Percentiles rank a stretch among this genome's conserved stretches.
Evolutionary conservation across 2,113 vertebrate genomes (phyloP).

Genomic region (Myotis brandtii): DNA sequence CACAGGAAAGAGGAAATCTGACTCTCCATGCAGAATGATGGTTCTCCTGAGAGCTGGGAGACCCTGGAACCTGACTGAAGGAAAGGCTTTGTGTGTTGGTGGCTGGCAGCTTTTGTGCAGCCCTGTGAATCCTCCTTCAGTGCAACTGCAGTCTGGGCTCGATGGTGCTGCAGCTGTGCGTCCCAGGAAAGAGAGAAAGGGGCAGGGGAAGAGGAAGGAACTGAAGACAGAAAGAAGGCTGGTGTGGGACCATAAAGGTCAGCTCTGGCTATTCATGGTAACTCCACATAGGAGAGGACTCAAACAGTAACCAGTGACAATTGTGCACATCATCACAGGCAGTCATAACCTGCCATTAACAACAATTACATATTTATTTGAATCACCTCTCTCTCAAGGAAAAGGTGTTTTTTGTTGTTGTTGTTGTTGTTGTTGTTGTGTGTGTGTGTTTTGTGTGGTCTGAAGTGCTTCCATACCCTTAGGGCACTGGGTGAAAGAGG

Average conservation of each 20-base stretch:
- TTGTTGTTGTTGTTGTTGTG: too few relatives aligned
- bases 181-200: neutral
- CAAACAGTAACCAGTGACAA: neutral
- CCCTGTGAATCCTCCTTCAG: neutral
- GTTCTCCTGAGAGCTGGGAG: neutral
- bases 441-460: neutral
- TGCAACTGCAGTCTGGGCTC: neutral
- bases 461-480: neutral
- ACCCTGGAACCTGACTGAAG: neutral
- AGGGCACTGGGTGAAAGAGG: neutral
- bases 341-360: neutral
- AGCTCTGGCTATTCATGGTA: neutral
- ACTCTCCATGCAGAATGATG: neutral
- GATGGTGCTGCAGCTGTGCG: neutral
- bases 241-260: neutral
- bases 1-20: neutral
- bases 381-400: neutral
- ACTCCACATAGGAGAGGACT: conserved; percentile 1
- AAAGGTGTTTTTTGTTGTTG: neutral
- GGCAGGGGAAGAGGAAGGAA: neutral
- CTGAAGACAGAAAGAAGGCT: neutral
- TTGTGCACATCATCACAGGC: neutral
- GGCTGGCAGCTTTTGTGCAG: neutral
- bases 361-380: neutral
- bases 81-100: conserved; percentile 12